These are phyloP conservation scores for Tenualosa thibaudeaui DNA, from an alignment of 2,797 vertebrate species.

Conservation along the genomic window DNA sequence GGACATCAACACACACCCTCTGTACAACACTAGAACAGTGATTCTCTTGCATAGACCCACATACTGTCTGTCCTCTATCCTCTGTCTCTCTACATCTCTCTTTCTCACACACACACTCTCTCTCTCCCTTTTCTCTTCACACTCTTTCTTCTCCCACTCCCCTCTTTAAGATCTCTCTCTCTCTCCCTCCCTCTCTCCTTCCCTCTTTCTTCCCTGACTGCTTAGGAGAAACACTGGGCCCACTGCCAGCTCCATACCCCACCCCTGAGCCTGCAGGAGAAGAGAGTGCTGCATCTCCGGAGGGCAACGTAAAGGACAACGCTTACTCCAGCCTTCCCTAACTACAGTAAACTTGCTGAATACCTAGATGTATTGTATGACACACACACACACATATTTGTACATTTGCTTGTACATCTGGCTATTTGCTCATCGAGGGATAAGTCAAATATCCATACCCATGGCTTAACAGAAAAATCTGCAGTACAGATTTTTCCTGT, in stretches of 20 bases:
- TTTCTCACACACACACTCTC: background rate
- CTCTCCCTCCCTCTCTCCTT: background rate
- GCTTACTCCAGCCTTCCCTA: background rate
- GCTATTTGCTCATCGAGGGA: background rate
- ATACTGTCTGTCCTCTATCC: no score
- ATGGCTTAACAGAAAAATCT: background rate
- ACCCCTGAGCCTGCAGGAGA: slow-evolving; percentile 72
- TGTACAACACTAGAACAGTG: background rate
- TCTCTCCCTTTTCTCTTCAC: background rate
- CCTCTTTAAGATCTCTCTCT: background rate
- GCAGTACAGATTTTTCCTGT: background rate
- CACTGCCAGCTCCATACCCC: slow-evolving; percentile 70
- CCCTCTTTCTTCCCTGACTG: slow-evolving; percentile 9
- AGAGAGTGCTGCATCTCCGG: slow-evolving; percentile 71
- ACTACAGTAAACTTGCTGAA: background rate
- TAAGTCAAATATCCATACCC: background rate
- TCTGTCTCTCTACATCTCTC: no score
- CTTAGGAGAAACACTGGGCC: slow-evolving; percentile 58
- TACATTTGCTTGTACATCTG: background rate
- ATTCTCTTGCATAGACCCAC: background rate
- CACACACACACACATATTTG: background rate
- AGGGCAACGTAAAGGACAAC: slow-evolving; percentile 73
- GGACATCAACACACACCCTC: background rate
- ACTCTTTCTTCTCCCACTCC: background rate
- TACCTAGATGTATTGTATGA: background rate